A percentile compares a stretch with the other conserved stretches of the same genome.
phyloP scores from a whole-genome alignment of 2,888 invertebrate species.

The Microctonus aethiopoides region DNA sequence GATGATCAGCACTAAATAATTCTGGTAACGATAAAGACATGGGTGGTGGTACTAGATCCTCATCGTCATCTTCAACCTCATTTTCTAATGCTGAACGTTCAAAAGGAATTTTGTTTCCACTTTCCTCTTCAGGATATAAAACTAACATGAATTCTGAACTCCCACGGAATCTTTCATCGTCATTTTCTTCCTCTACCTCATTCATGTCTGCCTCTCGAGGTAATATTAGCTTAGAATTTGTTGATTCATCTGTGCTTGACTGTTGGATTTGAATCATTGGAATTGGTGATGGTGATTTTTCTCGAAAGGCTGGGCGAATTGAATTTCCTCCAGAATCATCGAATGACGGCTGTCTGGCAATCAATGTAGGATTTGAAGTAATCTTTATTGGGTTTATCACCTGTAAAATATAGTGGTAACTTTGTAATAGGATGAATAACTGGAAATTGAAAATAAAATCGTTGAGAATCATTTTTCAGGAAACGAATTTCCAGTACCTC shows the following conservation, averaged over 20 bases:
- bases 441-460: slow-evolving; percentile 2
- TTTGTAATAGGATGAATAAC: too few relatives aligned
- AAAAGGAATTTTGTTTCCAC: slow-evolving; percentile 23
- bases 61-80: slow-evolving; percentile 64
- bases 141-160: slow-evolving; percentile 88
- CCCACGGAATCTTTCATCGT: slow-evolving; percentile 70
- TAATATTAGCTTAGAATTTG: slow-evolving; percentile 24
- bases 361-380: slow-evolving; percentile 29
- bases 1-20: slow-evolving; percentile 72
- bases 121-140: slow-evolving; percentile 73
- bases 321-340: slow-evolving; percentile 47
- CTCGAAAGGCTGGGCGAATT: slow-evolving; percentile 32
- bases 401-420: slow-evolving; percentile 9
- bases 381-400: slow-evolving; percentile 26
- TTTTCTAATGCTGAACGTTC: slow-evolving; percentile 35
- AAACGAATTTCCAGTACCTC: slow-evolving; percentile 25
- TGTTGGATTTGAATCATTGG: slow-evolving; percentile 40
- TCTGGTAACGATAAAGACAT: slow-evolving; percentile 87
- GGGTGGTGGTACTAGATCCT: slow-evolving; percentile 80
- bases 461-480: too few relatives aligned
- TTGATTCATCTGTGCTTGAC: slow-evolving; percentile 5
- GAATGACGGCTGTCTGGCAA: slow-evolving; percentile 43
- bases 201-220: slow-evolving; percentile 42
- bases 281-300: slow-evolving; percentile 50
- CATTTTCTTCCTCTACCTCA: slow-evolving; percentile 45